Evolutionary conservation across 2,797 vertebrate species (phyloP), one percentile per base, ranked within the genome.

Genomic region (Sebastes steindachneri): DNA sequence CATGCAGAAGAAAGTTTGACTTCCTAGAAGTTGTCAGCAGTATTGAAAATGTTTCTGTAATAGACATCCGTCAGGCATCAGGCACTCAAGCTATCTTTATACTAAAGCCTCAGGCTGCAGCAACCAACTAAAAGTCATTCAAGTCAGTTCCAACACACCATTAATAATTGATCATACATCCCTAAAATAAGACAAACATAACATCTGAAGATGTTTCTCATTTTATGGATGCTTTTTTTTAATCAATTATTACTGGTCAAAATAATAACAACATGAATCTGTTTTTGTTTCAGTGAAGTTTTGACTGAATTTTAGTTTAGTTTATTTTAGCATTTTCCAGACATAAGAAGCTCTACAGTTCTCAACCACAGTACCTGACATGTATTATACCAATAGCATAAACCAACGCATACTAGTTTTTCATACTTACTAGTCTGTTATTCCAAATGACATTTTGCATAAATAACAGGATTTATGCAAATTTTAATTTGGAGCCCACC

Each of bases 361-460:
- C 9, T 57, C 23, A 14, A 25, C 62, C 10, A n/a, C 51, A 29
- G 51, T 12, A 29, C 14, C 23, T 41, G 5, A 12, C 2, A 23
- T 31, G 21, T 21, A 6, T 53, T 10, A 8, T 15, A 53, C 5
- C 19, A 23, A 2, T 59, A 65, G 29, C n/a, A 68, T 58, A 26
- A 59, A 73, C 65, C 35, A 26, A 8, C 23, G 11, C 9, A 8
- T 25, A 12, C 26, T 19, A 35, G 37, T 21, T 74, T 68, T 60
- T 64, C 66, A 64, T 48, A 45, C 41, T 17, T 17, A 45, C 14
- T 17, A 23, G 9, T 35, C 17, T 41, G 9, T 60, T 76, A 54
- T 80, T 73, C 35, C n/a, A 68, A 55, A 72, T 83, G 26, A 57
- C 62, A 72, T 90, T 90, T 82, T 69, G 62, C 33, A 72, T 64